Evolutionary conservation across 2,113 vertebrate species (phyloP), one percentile per base, ranked within the genome.

Genomic region (Oncorhynchus kisutch): DNA sequence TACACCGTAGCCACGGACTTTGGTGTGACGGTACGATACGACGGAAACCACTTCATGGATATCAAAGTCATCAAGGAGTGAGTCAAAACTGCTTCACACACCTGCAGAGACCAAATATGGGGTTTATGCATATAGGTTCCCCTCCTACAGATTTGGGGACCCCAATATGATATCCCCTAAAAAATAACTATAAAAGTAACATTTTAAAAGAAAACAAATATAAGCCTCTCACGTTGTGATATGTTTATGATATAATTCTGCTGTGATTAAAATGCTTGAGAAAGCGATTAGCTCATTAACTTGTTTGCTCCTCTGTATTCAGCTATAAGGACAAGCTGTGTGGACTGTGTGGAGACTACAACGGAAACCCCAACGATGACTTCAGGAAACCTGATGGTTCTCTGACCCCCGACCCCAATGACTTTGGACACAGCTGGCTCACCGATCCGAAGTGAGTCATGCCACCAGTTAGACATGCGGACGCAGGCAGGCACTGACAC

Each of bases 371-470:
- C n/a, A 81, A 85, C 22, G 88, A 94, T 67, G 94, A 94, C 76
- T 94, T 94, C 89, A 88, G 89, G 27, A 92, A 88, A 22, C 91
- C 94, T 2, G 74, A 86, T 67, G 93, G 94, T 62, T 80, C 78
- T 5, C 76, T 91, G 71, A 87, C 91, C 59, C 79, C 7, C 64
- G 81, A 57, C 39, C 74, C 83, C 7, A 90, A 87, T 60, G 89
- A 92, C 0, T 94, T 94, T 83, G 94, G 93, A 62, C 79, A 94
- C 88, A 94, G 94, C 85, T 94, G 94, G 94, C 92, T 91, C 76
- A 87, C 83, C 5, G 86, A 93, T 71, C 77, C 90, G 59, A 73
- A 88, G 93, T 94, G 57, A 93, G 91, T 76, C 48, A 14, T 14
- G 27, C 20, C 2, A 29, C 22, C 18, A 71, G n/a, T 27, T 14